Percentiles rank a stretch among this genome's conserved stretches.
phyloP scores from a whole-genome alignment of 2,797 vertebrate genomes.

The Eupleurogrammus muticus region DNA sequence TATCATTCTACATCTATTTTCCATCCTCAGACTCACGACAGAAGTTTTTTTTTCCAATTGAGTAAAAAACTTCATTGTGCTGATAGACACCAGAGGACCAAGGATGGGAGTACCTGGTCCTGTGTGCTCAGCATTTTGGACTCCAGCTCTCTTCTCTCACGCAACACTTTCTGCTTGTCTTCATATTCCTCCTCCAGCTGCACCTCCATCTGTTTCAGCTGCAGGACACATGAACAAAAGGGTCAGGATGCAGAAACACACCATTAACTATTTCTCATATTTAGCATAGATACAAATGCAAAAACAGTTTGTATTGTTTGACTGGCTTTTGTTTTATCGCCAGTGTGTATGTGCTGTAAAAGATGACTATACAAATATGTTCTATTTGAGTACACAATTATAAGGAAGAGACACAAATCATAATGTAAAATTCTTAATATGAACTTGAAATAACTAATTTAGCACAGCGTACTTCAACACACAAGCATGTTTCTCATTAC shows the following conservation, averaged over 20 bases:
- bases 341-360: background rate
- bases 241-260: slow-evolving; percentile 49
- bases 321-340: background rate
- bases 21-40: slow-evolving; percentile 37
- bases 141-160: slow-evolving; percentile 94
- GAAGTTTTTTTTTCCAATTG: slow-evolving; percentile 63
- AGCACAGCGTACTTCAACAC: background rate
- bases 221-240: slow-evolving; percentile 56
- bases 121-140: slow-evolving; percentile 89
- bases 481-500: slow-evolving; percentile 11
- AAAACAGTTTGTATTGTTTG: background rate
- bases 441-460: background rate
- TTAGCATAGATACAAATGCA: slow-evolving; percentile 2
- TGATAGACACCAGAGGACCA: slow-evolving; percentile 41
- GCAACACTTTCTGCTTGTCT: slow-evolving; percentile 96
- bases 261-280: slow-evolving; percentile 16
- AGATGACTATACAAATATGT: too few relatives aligned
- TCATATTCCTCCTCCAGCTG: slow-evolving; percentile 98
- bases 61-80: slow-evolving; percentile 20
- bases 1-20: slow-evolving; percentile 27
- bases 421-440: background rate
- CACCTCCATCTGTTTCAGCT: slow-evolving; percentile 97
- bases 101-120: slow-evolving; percentile 88
- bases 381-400: background rate
- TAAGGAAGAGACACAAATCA: background rate